Evolutionary conservation across 2,113 vertebrate genomes (phyloP), one percentile per base, ranked within the genome.

Genomic region (Gasterosteus nipponicus): DNA sequence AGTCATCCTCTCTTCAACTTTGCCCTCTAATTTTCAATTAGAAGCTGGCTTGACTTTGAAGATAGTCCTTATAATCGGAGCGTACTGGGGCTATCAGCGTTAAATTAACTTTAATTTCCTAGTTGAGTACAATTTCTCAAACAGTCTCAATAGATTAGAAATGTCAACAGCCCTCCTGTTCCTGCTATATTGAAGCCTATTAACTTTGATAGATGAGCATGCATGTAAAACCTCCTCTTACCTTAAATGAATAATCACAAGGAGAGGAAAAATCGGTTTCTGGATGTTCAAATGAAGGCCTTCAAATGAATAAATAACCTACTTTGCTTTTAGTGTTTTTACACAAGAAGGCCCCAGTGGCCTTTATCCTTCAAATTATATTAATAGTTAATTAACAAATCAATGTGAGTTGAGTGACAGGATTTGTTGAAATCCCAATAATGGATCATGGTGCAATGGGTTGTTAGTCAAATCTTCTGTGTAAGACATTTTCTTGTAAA

Each of bases 251-350:
- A 42, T 22, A 65, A 80, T 77, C 49, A 71, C 56, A 51, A 54
- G 0, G 0, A 46, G 47, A 29, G 41, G 46, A 66, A 38, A 18
- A 65, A 69, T 73, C 10, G n/a, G 61, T 63, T 66, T 70, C 44
- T 35, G 83, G 26, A 57, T 4, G 41, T 69, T 56, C n/a, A n/a
- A n/a, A n/a, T n/a, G n/a, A n/a, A 46, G 84, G 54, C 60, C 14
- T 77, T 70, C 64, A 87, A 81, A 70, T 38, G 77, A 90, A 86
- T 80, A 15, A 83, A 87, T 72, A 76, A 83, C 67, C 33, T 83
- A 72, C 54, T 78, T 90, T 89, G 79, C 35, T 4, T 38, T 38
- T 4, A 38, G 4, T 38, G 73, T 82, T 83, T 79, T 83, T 78
- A 26, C 56, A 78, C 26, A 42, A 10, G 33, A 33, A 41, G 59